Base-by-base conservation (phyloP, 1,140 invertebrate genomes). In the Scaptomyza graminum region DNA sequence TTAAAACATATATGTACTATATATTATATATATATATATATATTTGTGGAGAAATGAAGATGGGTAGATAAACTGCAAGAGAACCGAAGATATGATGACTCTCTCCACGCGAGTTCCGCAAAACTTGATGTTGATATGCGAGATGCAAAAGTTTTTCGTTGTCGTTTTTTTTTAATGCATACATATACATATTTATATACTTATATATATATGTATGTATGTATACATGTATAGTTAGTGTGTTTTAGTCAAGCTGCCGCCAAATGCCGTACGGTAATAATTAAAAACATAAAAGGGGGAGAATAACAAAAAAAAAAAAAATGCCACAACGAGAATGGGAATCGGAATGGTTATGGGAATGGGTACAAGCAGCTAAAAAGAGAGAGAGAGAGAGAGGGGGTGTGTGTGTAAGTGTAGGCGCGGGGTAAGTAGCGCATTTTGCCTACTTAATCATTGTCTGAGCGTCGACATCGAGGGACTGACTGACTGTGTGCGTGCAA, bases 361-460 rank as follows among this genome's bases (percentile, higher is more conserved):
- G 69, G 41, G 63, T 63, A 55, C 63, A 72, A 49, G 34, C 37
- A 57, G 61, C 43, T 12, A 34, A 8, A 44, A 25, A 28, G 50
- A 41, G 43, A 7, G 41, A 31, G 47, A 15, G 55, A 54, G 16
- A 11, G 9, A 5, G 16, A 49, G 15, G n/a, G 15, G n/a, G 43
- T 9, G n/a, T 13, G 25, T 25, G 18, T 41, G 39, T n/a, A 13
- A 34, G 15, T 12, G 34, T 22, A 37, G 41, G 55, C 56, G 61
- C 52, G 74, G 74, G 55, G 55, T 57, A 66, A 55, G 56, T 47
- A 52, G 57, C 59, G 67, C 80, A 87, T 85, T 85, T 87, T 87
- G 82, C 82, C 82, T 87, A 87, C 82, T 87, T 87, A 87, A 87
- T 87, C 82, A 87, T 88, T 87, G 83, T 87, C 82, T 82, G 83